These are phyloP conservation scores for Lucilia cuprina DNA, from an alignment of 1,140 invertebrate species.

Conservation along the genomic window DNA sequence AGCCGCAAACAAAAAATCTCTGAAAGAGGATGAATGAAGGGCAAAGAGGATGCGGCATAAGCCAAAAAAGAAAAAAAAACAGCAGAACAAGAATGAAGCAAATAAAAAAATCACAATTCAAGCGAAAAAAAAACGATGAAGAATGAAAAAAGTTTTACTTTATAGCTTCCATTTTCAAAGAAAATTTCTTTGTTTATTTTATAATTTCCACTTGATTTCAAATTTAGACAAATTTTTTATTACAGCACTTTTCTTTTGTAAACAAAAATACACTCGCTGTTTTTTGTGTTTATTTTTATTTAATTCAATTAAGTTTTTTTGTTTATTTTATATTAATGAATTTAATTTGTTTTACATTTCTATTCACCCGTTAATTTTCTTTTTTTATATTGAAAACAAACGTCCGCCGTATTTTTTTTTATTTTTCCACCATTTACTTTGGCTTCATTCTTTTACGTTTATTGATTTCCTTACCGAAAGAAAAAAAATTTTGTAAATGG, in stretches of 20 bases:
- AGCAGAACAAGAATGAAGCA: conserved; percentile 24
- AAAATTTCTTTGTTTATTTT: conserved; percentile 31
- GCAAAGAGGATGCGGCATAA: conserved; percentile 33
- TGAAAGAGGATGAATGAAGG: conserved; percentile 32
- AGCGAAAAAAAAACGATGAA: background rate
- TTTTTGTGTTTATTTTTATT: background rate
- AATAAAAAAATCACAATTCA: conserved; percentile 24
- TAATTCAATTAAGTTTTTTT: background rate
- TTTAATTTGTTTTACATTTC: background rate
- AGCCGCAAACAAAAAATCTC: conserved; percentile 24
- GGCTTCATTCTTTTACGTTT: conserved; percentile 29
- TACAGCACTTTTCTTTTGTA: background rate
- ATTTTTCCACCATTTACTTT: conserved; percentile 6
- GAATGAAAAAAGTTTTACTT: conserved; percentile 19
- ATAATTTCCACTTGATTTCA: conserved; percentile 23
- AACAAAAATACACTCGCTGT: background rate
- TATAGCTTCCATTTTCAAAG: conserved; percentile 27
- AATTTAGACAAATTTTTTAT: background rate
- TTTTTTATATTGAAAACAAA: background rate
- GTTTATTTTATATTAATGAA: background rate
- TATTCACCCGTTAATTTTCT: background rate
- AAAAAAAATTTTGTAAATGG: background rate
- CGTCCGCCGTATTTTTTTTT: background rate
- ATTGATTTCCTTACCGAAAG: conserved; percentile 32
- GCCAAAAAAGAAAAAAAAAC: conserved; percentile 26